These are phyloP conservation scores for Acyrthosiphon pisum DNA, from an alignment of 1,140 invertebrate species.

Conservation along the genomic window DNA sequence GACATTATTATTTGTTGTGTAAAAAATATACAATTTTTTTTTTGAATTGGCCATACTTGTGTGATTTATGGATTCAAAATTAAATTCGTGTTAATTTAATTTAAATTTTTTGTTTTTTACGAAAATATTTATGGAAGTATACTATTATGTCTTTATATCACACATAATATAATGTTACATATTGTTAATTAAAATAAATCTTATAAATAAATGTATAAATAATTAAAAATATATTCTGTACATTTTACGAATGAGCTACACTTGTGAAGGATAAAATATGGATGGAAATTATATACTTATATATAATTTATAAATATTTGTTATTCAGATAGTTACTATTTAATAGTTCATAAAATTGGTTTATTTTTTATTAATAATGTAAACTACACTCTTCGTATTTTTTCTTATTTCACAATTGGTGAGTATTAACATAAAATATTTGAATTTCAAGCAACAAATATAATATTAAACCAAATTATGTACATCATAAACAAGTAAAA, in stretches of 20 bases:
- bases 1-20: not conserved
- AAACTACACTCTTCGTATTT: not conserved
- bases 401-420: not conserved
- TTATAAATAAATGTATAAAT: too few species aligned
- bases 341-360: not conserved
- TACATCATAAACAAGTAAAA: not conserved
- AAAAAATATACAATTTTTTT: not conserved
- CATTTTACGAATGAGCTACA: too few species aligned
- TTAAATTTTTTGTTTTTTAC: not conserved
- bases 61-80: not conserved
- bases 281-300: not conserved
- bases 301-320: not conserved
- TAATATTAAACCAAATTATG: not conserved
- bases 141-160: too few species aligned
- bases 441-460: not conserved
- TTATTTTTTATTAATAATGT: not conserved
- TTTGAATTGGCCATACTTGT: not conserved
- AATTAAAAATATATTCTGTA: too few species aligned
- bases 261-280: not conserved
- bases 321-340: not conserved
- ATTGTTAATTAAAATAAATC: too few species aligned
- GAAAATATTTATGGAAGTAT: too few species aligned
- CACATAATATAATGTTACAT: too few species aligned
- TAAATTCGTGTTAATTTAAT: not conserved
- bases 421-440: not conserved